Evolutionary conservation across 92 coral and sea anemone genomes (phyloP).

Genomic region (Bergia sp.): DNA sequence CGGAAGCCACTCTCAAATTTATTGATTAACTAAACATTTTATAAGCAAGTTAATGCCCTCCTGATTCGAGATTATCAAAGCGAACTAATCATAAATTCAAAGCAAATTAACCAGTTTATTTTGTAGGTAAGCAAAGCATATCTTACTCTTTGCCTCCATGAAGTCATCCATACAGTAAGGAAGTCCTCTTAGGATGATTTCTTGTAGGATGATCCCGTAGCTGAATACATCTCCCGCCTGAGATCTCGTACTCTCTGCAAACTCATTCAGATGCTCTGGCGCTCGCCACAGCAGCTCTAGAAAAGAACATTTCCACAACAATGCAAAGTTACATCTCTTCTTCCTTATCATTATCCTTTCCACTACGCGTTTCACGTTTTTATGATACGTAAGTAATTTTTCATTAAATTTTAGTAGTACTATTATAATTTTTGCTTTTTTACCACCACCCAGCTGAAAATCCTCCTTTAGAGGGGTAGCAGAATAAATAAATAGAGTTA

Average conservation of each 20-base stretch:
- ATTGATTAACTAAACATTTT: too few relatives aligned
- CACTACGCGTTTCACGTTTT: too few relatives aligned
- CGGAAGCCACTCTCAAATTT: neutral
- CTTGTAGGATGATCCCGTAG: slow-evolving; percentile 88
- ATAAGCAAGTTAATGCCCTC: neutral
- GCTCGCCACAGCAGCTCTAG: slow-evolving; percentile 89
- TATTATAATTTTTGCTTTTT: too few relatives aligned
- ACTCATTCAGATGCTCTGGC: slow-evolving; percentile 71
- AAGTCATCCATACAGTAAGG: slow-evolving; percentile 80
- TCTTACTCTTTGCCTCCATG: slow-evolving; percentile 79
- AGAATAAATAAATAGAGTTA: too few relatives aligned
- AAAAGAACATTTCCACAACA: neutral
- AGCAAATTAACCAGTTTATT: neutral
- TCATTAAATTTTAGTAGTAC: too few relatives aligned
- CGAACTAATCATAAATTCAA: neutral
- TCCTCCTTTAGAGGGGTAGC: too few relatives aligned
- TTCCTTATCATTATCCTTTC: too few relatives aligned
- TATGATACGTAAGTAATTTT: too few relatives aligned
- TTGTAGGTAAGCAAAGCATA: neutral
- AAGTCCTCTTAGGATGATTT: slow-evolving; percentile 79
- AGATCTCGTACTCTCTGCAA: slow-evolving; percentile 53
- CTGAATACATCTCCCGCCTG: slow-evolving; percentile 89
- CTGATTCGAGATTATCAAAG: neutral
- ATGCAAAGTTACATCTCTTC: too few relatives aligned
- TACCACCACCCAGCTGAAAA: too few relatives aligned